A percentile compares a stretch with the other conserved stretches of the same genome.
Evolutionary conservation across 2,113 vertebrate genomes (phyloP).

Genomic region (Cnemophilus loriae): DNA sequence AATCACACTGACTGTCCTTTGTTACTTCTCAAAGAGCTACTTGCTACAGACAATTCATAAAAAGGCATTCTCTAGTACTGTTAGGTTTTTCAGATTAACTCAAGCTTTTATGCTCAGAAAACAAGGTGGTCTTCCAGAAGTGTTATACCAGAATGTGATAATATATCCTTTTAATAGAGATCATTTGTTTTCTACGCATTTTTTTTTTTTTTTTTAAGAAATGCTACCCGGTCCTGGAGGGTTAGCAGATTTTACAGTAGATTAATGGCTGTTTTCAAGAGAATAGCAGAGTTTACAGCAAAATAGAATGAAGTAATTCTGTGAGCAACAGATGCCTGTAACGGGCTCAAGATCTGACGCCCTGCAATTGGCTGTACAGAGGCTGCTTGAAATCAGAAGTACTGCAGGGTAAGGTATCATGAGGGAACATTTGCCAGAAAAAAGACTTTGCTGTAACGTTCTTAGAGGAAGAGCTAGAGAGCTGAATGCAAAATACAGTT

Average conservation of each 20-base stretch:
- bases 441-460: neutral
- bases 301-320: conserved; percentile 33
- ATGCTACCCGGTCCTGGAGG: neutral
- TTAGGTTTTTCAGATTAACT: neutral
- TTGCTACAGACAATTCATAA: neutral
- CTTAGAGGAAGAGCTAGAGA: neutral
- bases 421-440: neutral
- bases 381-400: neutral
- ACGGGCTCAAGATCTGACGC: neutral
- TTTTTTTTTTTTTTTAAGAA: neutral
- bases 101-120: neutral
- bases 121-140: neutral
- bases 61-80: neutral
- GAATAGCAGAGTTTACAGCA: neutral
- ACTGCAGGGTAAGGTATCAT: neutral
- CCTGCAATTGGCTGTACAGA: neutral
- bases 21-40: neutral
- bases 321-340: conserved; percentile 27
- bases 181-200: neutral
- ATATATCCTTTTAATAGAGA: neutral
- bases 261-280: conserved; percentile 15
- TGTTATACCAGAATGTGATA: neutral
- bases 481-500: neutral
- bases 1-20: neutral
- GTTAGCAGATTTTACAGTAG: conserved; percentile 51